Conservation (phyloP, 2,797 vertebrate species). For the Cirrhinus molitorella region DNA sequence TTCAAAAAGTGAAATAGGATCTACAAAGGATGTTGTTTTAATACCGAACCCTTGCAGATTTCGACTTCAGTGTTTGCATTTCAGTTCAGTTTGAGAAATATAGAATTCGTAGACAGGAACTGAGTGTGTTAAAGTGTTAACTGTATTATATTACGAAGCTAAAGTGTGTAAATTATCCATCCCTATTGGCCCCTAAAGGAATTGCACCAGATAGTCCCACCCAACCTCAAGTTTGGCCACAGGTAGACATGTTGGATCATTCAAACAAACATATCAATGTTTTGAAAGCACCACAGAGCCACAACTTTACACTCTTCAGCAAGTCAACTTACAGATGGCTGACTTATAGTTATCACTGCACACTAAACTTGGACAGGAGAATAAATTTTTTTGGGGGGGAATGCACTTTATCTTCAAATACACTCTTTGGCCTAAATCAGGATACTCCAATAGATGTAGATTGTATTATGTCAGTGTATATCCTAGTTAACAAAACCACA, state of each 20-base stretch:
- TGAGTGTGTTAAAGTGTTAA: background rate
- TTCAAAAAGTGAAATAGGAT: background rate
- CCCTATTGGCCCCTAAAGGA: background rate
- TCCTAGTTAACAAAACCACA: slow-evolving; percentile 4
- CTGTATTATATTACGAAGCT: background rate
- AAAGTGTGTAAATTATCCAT: background rate
- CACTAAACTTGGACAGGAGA: background rate
- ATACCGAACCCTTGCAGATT: background rate
- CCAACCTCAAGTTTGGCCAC: slow-evolving; percentile 5
- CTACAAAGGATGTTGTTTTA: background rate
- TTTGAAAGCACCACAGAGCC: background rate
- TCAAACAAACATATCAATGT: slow-evolving; percentile 3
- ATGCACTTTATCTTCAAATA: background rate
- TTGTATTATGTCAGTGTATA: background rate
- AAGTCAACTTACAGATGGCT: background rate
- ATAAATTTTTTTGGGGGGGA: background rate
- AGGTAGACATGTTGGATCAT: background rate
- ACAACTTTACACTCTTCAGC: background rate
- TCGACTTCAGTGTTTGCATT: background rate
- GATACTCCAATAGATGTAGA: background rate
- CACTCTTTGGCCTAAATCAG: background rate
- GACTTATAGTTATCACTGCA: background rate
- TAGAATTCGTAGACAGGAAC: background rate
- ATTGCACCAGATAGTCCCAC: background rate
- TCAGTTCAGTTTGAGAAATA: too few species aligned